phyloP scores from a whole-genome alignment of 2,888 invertebrate genomes.

The Eulithis prunata region DNA sequence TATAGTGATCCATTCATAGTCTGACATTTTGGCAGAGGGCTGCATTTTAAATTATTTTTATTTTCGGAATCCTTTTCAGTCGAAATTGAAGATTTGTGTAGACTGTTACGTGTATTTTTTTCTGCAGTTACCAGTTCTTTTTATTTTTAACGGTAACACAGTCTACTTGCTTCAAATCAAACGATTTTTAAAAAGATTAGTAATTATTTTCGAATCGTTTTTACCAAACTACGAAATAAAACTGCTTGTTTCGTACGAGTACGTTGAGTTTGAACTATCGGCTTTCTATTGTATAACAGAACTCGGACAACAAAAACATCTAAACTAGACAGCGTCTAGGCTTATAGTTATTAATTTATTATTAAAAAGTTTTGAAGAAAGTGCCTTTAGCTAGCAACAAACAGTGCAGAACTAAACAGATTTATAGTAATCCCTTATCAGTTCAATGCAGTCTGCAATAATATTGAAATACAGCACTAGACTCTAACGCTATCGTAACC shows the following conservation, averaged over 20 bases:
- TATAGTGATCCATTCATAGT: constrained; percentile 46
- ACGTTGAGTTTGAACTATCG: too few relatives aligned
- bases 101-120: neutral
- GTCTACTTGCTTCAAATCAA: too few relatives aligned
- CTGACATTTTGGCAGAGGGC: constrained; percentile 29
- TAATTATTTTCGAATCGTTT: too few relatives aligned
- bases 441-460: constrained; percentile 7
- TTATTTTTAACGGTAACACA: neutral
- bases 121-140: neutral
- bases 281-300: too few relatives aligned
- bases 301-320: too few relatives aligned
- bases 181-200: too few relatives aligned
- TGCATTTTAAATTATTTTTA: constrained; percentile 22
- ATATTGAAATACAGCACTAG: neutral
- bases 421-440: constrained; percentile 6
- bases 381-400: neutral
- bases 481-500: neutral
- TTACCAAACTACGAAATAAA: too few relatives aligned
- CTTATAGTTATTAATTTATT: too few relatives aligned
- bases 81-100: constrained; percentile 4
- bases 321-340: too few relatives aligned
- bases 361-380: neutral
- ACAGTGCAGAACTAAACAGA: neutral
- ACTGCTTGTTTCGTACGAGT: too few relatives aligned
- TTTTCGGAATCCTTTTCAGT: constrained; percentile 23